These are phyloP conservation scores for Lepidurus couesii DNA, from an alignment of 1,140 invertebrate genomes.

Conservation along the genomic window DNA sequence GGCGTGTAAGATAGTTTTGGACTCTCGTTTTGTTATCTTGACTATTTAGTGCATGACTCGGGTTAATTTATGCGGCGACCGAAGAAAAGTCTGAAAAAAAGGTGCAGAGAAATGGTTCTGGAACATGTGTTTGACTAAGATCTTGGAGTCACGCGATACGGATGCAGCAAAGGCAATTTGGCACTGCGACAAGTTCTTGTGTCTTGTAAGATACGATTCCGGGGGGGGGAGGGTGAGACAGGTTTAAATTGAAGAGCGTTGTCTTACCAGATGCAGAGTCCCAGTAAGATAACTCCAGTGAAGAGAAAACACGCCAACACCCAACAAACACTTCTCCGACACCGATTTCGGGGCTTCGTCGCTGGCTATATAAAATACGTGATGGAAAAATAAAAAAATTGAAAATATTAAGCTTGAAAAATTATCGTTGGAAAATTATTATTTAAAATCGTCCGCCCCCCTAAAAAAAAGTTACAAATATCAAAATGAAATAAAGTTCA, in stretches of 20 bases:
- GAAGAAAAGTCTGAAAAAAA: not conserved
- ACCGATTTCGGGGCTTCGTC: not conserved
- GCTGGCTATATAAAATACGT: not conserved
- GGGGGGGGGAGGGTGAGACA: not conserved
- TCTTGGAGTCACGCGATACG: not conserved
- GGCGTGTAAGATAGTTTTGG: not conserved
- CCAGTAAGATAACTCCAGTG: constrained; percentile 21
- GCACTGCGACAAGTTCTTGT: constrained; percentile 4
- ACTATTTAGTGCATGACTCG: constrained; percentile 9
- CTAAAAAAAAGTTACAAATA: not conserved
- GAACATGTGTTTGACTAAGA: constrained; percentile 15
- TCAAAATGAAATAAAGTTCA: too few species aligned
- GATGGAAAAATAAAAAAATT: not conserved
- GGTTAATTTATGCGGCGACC: constrained; percentile 17
- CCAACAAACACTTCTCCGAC: constrained; percentile 17
- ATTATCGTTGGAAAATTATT: not conserved
- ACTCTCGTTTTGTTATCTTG: not conserved
- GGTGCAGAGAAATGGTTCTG: constrained; percentile 2
- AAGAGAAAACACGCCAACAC: constrained; percentile 21
- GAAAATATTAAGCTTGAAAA: not conserved
- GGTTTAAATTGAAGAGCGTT: constrained; percentile 15
- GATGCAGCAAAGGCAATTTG: constrained; percentile 1
- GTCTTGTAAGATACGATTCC: constrained; percentile 4
- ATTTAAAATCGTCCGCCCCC: not conserved
- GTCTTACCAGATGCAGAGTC: constrained; percentile 10